Evolutionary conservation across 2,888 invertebrate genomes (phyloP).

Genomic region (Creontiades dilutus): DNA sequence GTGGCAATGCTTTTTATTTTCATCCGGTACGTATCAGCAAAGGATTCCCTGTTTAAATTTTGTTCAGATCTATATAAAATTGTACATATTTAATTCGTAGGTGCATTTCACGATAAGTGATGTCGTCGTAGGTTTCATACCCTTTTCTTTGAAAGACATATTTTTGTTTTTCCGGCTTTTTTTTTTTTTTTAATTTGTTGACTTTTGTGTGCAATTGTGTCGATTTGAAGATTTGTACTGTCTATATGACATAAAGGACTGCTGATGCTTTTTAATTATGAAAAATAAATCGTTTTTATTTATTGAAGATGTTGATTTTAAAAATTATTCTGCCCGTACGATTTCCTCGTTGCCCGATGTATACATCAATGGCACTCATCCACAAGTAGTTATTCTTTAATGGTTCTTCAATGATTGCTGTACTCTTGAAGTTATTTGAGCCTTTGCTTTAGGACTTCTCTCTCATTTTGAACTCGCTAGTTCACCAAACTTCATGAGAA

Average conservation of each 20-base stretch:
- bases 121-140: neutral
- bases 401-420: no score
- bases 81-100: neutral
- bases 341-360: no score
- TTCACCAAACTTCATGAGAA: no score
- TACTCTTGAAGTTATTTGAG: no score
- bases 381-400: no score
- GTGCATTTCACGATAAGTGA: neutral
- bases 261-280: neutral
- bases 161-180: neutral
- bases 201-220: slow-evolving; percentile 3
- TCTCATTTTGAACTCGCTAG: no score
- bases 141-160: neutral
- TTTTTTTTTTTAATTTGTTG: neutral
- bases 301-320: neutral
- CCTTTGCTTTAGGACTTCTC: no score
- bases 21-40: neutral
- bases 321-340: neutral
- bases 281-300: slow-evolving; percentile 7
- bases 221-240: neutral
- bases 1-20: neutral
- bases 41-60: neutral
- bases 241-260: neutral
- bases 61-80: neutral
- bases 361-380: no score